Evolutionary conservation across 2,888 invertebrate species (phyloP).

Genomic region (Amiota mariae): DNA sequence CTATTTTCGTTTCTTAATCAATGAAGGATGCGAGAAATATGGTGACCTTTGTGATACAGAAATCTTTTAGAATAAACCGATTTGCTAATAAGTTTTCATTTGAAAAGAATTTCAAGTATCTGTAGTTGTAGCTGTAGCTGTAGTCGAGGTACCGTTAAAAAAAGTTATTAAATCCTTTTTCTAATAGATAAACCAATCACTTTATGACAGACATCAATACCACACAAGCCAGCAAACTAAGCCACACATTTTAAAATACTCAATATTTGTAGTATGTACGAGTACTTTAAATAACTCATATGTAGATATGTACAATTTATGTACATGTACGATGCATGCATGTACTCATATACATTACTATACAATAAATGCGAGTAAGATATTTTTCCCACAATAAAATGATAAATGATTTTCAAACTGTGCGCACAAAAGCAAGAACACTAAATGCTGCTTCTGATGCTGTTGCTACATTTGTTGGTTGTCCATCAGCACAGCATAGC

Average conservation of each 20-base stretch:
- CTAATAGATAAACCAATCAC: not conserved
- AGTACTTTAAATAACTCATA: not conserved
- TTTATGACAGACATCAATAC: not conserved
- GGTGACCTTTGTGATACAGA: too few species aligned
- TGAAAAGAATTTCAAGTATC: too few species aligned
- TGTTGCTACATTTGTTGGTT: not conserved
- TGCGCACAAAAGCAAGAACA: conserved; percentile 51
- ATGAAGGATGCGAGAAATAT: too few species aligned
- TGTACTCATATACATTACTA: too few species aligned
- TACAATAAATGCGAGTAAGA: not conserved
- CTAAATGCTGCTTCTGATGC: conserved; percentile 27
- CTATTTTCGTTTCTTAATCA: too few species aligned
- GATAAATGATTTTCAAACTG: conserved; percentile 66
- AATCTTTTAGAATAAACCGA: too few species aligned
- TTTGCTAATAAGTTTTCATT: too few species aligned
- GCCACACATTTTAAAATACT: not conserved
- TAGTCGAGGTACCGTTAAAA: conserved; percentile 11
- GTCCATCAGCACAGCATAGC: conserved; percentile 29
- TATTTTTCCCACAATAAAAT: conserved; percentile 56
- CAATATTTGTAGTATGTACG: conserved; percentile 4
- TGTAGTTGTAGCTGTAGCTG: too few species aligned
- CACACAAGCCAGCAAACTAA: not conserved
- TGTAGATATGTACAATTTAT: not conserved
- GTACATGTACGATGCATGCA: too few species aligned
- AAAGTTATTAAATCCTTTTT: not conserved